phyloP scores from a whole-genome alignment of 1,140 invertebrate genomes.

The Dryas iulia region DNA sequence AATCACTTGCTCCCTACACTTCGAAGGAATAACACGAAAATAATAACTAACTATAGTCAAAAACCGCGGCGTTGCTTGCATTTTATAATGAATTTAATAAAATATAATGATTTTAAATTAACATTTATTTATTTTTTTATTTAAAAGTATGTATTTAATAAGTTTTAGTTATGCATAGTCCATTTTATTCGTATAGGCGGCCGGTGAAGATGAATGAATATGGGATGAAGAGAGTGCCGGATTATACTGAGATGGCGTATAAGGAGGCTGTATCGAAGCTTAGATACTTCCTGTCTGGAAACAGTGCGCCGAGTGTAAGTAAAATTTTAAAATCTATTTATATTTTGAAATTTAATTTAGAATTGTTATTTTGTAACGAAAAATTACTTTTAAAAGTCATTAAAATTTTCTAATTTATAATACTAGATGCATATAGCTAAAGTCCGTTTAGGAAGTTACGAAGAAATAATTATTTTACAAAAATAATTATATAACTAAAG shows the following conservation, averaged over 20 bases:
- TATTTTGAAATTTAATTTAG: not conserved
- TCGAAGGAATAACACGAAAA: constrained; percentile 32
- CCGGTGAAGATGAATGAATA: constrained; percentile 75
- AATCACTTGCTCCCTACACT: constrained; percentile 52
- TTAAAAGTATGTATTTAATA: constrained; percentile 37
- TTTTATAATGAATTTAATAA: not conserved
- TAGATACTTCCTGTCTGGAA: constrained; percentile 87
- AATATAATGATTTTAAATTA: not conserved
- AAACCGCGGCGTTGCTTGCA: not conserved
- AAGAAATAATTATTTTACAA: no score
- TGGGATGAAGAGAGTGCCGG: constrained; percentile 82
- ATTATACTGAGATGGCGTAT: constrained; percentile 90
- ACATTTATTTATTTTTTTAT: constrained; percentile 34
- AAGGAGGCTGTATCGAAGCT: constrained; percentile 89
- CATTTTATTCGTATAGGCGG: constrained; percentile 59
- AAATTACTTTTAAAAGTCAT: not conserved
- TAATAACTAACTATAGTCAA: constrained; percentile 11
- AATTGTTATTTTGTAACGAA: not conserved
- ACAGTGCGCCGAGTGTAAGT: constrained; percentile 83
- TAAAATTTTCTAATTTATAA: no score
- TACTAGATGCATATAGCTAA: no score
- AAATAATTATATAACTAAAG: no score
- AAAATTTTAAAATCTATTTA: no score
- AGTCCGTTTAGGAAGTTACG: no score
- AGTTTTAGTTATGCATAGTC: constrained; percentile 46